Evolutionary conservation across 2,797 vertebrate genomes (phyloP), one percentile per base, ranked within the genome.

Genomic region (Lepus oiostolus): DNA sequence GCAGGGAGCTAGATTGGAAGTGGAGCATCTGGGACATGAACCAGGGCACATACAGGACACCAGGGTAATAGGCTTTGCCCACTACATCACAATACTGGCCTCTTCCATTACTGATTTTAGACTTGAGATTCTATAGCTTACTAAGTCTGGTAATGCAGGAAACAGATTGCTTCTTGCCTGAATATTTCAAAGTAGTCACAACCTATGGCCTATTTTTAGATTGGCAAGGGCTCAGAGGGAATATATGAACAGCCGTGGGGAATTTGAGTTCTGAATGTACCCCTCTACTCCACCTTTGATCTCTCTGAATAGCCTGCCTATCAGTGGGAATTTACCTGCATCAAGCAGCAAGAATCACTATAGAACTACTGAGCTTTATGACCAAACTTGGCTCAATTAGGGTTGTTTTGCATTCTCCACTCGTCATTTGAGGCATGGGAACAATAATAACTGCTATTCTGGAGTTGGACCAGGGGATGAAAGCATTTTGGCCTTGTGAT

Each of bases 381-480:
- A 32, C 26, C 76, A 47, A 86, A 0, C 67, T 86, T 68, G 10
- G 12, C 24, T 95, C 30, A 67, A 0, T 62, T 35, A 58, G n/a
- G 17, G 8, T 62, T 79, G n/a, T 52, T 76, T 90, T 83, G 72
- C 16, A 26, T 67, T 35, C 22, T 92, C 32, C 5, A 26, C 21
- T 38, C 38, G 24, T 67, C 12, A 74, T 50, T 68, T 68, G 30
- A 50, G 54, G 7, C 9, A 19, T 26, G 42, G 58, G 32, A 58
- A 21, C 54, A 85, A 76, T 47, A 70, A 9, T 82, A 38, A 26
- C 38, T 90, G 22, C 54, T 81, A 21, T 85, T 95, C 24, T 54
- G 50, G 62, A 96, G 7, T 71, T 50, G 70, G 38, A 91, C 70
- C 93, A 84, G 90, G 77, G 91, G 91, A 60, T 92, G 85, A 83